phyloP scores from a whole-genome alignment of 2,888 invertebrate species.

The Sturmia bella region DNA sequence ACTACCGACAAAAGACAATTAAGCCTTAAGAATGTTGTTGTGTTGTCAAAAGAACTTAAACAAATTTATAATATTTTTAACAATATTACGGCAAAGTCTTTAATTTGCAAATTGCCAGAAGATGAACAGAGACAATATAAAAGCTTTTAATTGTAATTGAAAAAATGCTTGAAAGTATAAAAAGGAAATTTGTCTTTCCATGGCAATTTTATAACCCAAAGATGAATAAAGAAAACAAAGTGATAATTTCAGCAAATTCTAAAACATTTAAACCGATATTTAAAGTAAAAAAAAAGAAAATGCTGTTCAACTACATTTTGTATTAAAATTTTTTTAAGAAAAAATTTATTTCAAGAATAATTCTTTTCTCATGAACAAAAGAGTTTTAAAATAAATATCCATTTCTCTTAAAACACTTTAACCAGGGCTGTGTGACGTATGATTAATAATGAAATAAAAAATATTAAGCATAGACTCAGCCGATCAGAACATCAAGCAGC shows the following conservation, averaged over 20 bases:
- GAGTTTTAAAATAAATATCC: no score
- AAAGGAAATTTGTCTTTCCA: neutral
- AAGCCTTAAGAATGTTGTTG: constrained; percentile 14
- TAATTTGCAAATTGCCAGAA: neutral
- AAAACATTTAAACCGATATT: no score
- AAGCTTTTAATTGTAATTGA: constrained; percentile 36
- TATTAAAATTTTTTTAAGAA: no score
- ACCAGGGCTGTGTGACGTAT: no score
- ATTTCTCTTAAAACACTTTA: no score
- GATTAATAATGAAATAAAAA: no score
- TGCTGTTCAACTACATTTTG: no score
- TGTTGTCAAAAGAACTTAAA: neutral
- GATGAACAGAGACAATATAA: neutral
- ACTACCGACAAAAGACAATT: neutral
- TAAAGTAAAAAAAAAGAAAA: no score
- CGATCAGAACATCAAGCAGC: no score
- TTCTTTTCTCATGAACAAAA: no score
- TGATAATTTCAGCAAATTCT: constrained; percentile 5
- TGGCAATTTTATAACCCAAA: constrained; percentile 46
- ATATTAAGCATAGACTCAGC: no score
- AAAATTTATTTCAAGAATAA: no score
- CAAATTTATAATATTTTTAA: constrained; percentile 1
- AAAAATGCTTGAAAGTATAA: neutral
- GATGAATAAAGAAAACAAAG: constrained; percentile 6
- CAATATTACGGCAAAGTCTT: constrained; percentile 32